phyloP scores from a whole-genome alignment of 2,113 vertebrate species.

The Halcyon malimbica region DNA sequence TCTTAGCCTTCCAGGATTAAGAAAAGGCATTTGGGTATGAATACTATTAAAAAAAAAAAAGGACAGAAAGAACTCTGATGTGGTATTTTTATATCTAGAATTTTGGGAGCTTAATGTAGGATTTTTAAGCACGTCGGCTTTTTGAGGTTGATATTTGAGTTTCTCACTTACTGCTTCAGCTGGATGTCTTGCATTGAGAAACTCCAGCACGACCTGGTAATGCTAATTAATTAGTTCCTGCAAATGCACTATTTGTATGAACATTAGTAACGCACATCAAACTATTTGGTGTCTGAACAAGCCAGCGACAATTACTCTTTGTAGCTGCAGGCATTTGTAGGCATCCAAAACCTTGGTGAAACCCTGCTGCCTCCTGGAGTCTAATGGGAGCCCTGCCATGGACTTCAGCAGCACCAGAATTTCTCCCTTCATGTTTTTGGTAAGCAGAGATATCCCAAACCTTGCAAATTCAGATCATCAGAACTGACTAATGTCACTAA shows the following conservation, averaged over 20 bases:
- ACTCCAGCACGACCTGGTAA: background rate
- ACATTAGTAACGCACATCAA: background rate
- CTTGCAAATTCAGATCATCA: background rate
- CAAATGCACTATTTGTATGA: conserved; percentile 1
- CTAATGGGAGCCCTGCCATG: background rate
- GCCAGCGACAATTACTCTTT: background rate
- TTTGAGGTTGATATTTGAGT: background rate
- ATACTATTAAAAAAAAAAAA: background rate
- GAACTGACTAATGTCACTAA: background rate
- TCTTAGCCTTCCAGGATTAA: background rate
- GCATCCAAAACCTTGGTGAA: conserved; percentile 9
- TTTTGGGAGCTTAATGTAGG: background rate
- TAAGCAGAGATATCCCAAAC: background rate
- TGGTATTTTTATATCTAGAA: background rate
- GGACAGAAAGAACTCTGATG: background rate
- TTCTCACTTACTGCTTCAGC: background rate
- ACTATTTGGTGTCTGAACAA: background rate
- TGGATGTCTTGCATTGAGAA: background rate
- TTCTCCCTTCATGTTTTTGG: background rate
- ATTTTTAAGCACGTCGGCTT: background rate
- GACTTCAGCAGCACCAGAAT: background rate
- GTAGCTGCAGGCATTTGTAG: background rate
- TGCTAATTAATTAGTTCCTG: background rate
- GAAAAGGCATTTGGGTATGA: background rate
- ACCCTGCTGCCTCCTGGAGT: conserved; percentile 64